phyloP scores from a whole-genome alignment of 2,797 vertebrate genomes.

The Pseudochirops corinnae region DNA sequence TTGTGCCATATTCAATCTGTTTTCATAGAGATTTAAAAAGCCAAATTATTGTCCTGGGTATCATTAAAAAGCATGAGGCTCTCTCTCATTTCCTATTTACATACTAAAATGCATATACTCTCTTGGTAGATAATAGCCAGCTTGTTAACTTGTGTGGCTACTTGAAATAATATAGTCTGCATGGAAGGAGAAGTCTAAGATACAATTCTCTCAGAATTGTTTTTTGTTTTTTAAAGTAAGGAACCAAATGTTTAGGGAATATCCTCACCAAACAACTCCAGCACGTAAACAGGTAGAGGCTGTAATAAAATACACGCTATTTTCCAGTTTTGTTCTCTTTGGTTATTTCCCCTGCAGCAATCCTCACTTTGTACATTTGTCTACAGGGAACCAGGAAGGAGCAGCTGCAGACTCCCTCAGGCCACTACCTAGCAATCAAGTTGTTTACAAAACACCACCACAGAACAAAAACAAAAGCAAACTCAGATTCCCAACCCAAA shows the following conservation, averaged over 20 bases:
- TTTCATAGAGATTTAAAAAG: constrained; percentile 83
- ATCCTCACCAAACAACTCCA: constrained; percentile 74
- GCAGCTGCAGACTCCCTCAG: constrained; percentile 83
- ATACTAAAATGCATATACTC: constrained; percentile 82
- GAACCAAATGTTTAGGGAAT: constrained; percentile 64
- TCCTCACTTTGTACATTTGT: constrained; percentile 70
- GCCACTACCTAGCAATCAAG: constrained; percentile 79
- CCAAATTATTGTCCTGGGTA: constrained; percentile 83
- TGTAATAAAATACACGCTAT: constrained; percentile 73
- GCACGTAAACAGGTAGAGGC: constrained; percentile 78
- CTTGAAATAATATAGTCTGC: constrained; percentile 76
- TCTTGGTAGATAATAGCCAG: constrained; percentile 73
- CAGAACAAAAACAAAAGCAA: constrained; percentile 71
- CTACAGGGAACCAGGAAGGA: constrained; percentile 80
- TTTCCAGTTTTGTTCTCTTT: constrained; percentile 79
- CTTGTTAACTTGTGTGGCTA: constrained; percentile 71
- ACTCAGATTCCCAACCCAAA: constrained; percentile 42
- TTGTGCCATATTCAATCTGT: constrained; percentile 85
- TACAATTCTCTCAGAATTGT: constrained; percentile 26
- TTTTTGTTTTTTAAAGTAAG: constrained; percentile 37
- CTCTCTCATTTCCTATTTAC: constrained; percentile 82
- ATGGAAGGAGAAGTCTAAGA: constrained; percentile 63
- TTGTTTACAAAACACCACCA: constrained; percentile 85
- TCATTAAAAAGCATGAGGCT: constrained; percentile 80
- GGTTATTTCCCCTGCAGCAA: constrained; percentile 83